A percentile compares a stretch with the other conserved stretches of the same genome.
phyloP scores from a whole-genome alignment of 2,888 invertebrate genomes.

The Atrina japonica region DNA sequence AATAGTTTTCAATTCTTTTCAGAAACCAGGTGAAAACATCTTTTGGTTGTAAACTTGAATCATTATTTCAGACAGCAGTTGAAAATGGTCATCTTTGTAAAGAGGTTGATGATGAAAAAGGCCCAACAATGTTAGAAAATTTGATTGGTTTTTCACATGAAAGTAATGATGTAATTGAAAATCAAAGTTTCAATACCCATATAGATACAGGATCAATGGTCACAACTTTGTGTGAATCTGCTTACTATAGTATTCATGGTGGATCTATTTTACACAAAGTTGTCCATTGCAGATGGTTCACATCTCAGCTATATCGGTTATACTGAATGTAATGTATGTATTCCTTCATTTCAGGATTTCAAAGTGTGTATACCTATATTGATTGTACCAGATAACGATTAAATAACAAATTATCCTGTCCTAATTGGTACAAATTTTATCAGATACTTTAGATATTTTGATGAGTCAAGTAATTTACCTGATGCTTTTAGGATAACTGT shows the following conservation, averaged over 20 bases:
- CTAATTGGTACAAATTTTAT: slow-evolving; percentile 33
- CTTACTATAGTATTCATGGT: too few relatives aligned
- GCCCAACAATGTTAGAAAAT: slow-evolving; percentile 15
- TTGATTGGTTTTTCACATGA: too few relatives aligned
- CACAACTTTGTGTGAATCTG: slow-evolving; percentile 5
- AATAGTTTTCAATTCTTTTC: slow-evolving; percentile 30
- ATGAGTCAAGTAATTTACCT: slow-evolving; percentile 7
- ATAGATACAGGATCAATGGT: too few relatives aligned
- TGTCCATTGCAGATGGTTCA: too few relatives aligned
- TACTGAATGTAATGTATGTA: slow-evolving; percentile 5
- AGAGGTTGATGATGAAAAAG: slow-evolving; percentile 35
- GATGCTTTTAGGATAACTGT: slow-evolving; percentile 13
- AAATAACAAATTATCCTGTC: too few relatives aligned
- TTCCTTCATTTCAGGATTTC: too few relatives aligned
- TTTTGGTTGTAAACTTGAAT: slow-evolving; percentile 42
- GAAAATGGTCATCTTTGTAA: slow-evolving; percentile 27
- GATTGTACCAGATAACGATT: too few relatives aligned
- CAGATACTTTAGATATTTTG: slow-evolving; percentile 11
- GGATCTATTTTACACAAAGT: too few relatives aligned
- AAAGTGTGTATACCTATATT: too few relatives aligned
- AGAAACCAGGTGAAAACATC: slow-evolving; percentile 30
- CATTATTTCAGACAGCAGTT: slow-evolving; percentile 30
- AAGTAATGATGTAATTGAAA: not conserved
- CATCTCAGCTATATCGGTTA: too few relatives aligned
- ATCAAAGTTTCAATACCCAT: not conserved